Evolutionary conservation across 2,888 invertebrate genomes (phyloP).

Genomic region (Iselma pallidipennis): DNA sequence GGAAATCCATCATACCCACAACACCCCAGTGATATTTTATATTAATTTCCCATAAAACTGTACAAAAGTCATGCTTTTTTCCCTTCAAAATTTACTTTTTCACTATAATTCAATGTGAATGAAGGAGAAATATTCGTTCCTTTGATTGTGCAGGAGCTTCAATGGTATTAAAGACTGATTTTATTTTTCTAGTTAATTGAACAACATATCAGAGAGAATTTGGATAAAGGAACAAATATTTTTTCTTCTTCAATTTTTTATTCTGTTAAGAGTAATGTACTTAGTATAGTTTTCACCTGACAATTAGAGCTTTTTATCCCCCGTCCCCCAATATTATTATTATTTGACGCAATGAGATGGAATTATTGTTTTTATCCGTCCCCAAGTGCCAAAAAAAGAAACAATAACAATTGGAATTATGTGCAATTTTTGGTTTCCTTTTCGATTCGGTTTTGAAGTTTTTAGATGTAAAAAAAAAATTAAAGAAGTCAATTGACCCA

Average conservation of each 20-base stretch:
- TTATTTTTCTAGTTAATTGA: constrained; percentile 11
- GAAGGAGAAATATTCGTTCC: constrained; percentile 16
- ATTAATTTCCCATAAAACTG: constrained; percentile 14
- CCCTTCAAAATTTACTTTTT: not conserved
- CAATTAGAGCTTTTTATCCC: not conserved
- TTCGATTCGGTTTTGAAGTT: not conserved
- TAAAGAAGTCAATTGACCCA: too few relatives aligned
- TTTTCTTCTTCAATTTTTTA: not conserved
- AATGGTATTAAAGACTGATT: constrained; percentile 23
- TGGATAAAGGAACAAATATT: constrained; percentile 27
- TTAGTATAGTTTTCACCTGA: constrained; percentile 10
- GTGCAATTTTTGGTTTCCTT: not conserved
- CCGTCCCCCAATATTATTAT: not conserved
- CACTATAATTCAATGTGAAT: not conserved
- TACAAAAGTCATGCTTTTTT: not conserved
- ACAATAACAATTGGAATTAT: constrained; percentile 10
- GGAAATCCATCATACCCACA: too few relatives aligned
- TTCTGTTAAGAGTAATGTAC: constrained; percentile 10
- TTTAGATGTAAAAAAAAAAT: not conserved
- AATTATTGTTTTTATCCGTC: constrained; percentile 29
- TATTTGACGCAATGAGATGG: constrained; percentile 16
- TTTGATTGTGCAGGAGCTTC: constrained; percentile 4
- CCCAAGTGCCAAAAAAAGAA: constrained; percentile 37
- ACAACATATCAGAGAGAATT: constrained; percentile 28
- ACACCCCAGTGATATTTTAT: constrained; percentile 15